phyloP scores from a whole-genome alignment of 2,113 vertebrate species.

The Ptychochromis oligacanthus region DNA sequence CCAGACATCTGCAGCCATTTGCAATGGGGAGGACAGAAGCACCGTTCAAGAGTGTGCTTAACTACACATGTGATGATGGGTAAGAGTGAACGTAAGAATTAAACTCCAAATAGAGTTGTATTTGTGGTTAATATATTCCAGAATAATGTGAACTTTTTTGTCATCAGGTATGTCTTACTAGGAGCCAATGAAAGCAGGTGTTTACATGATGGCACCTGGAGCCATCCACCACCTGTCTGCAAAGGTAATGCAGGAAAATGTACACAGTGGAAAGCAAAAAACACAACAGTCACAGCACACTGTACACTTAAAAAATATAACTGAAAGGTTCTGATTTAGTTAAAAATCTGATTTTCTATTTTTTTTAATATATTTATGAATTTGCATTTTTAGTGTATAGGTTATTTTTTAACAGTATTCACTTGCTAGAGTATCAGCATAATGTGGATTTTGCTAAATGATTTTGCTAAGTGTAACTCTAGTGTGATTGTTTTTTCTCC shows the following conservation, averaged over 20 bases:
- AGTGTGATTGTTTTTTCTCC: not conserved
- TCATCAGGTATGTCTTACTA: slow-evolving; percentile 81
- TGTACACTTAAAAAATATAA: not conserved
- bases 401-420: not conserved
- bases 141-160: not conserved
- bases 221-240: slow-evolving; percentile 77
- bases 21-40: slow-evolving; percentile 77
- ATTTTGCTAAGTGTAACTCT: not conserved
- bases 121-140: not conserved
- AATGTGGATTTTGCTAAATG: too few species aligned
- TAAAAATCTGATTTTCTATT: not conserved
- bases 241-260: slow-evolving; percentile 76
- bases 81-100: slow-evolving; percentile 60
- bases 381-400: too few species aligned
- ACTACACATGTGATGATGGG: slow-evolving; percentile 85
- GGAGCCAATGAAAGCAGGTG: slow-evolving; percentile 82
- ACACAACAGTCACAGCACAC: not conserved
- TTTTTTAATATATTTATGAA: not conserved
- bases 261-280: not conserved
- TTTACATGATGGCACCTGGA: slow-evolving; percentile 84
- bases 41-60: slow-evolving; percentile 79
- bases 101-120: not conserved
- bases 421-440: too few species aligned
- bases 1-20: slow-evolving; percentile 71
- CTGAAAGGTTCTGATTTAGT: too few species aligned